Evolutionary conservation across 2,113 vertebrate genomes (phyloP).

Genomic region (Apteryx owenii): DNA sequence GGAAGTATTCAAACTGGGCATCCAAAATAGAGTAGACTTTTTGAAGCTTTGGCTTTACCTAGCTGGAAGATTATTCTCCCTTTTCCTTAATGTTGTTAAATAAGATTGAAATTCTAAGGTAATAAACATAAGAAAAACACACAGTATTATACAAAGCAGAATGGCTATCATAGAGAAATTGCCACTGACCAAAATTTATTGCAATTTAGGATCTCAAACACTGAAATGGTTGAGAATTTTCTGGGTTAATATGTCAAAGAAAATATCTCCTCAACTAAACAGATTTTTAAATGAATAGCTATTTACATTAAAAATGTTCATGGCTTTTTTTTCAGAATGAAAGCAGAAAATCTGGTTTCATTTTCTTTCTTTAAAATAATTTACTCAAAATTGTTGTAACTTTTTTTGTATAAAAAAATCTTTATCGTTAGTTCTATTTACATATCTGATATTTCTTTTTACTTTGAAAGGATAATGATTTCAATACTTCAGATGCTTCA

Average conservation of each 20-base stretch:
- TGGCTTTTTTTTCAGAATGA: neutral
- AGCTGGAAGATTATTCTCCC: neutral
- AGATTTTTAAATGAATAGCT: neutral
- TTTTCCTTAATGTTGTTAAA: neutral
- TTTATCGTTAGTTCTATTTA: neutral
- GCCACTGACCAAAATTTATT: neutral
- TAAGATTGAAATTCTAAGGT: neutral
- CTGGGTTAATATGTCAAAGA: neutral
- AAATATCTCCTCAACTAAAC: neutral
- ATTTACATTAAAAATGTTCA: neutral
- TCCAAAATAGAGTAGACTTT: neutral
- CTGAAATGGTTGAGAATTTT: neutral
- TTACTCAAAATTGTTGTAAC: neutral
- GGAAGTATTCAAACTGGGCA: neutral
- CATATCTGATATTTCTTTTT: neutral
- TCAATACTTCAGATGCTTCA: neutral
- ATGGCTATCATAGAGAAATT: neutral
- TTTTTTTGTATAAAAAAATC: neutral
- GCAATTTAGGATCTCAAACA: neutral
- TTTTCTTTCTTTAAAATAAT: neutral
- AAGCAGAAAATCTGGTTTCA: neutral
- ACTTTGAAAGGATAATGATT: slow-evolving; percentile 26
- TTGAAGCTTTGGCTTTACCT: neutral
- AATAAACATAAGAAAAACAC: neutral
- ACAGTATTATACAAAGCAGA: neutral